Percentiles rank a stretch among this genome's conserved stretches.
Conservation (phyloP, 2,113 vertebrate species). For the Talpa occidentalis region DNA sequence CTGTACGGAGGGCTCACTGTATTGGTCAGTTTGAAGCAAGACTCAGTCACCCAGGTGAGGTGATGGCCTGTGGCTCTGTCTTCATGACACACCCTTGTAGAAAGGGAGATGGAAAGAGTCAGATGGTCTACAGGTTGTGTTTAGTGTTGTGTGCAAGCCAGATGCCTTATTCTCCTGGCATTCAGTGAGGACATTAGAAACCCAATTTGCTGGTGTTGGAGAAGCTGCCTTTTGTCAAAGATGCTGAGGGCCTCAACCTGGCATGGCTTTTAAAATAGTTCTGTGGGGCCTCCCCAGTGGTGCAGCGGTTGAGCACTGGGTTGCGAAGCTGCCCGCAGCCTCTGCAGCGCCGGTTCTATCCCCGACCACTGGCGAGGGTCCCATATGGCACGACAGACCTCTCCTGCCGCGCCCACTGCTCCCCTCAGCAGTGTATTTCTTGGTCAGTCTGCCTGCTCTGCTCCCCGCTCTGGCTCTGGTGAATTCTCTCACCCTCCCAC, state of each 20-base stretch:
- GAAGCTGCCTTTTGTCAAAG: slow-evolving; percentile 48
- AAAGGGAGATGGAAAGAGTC: not conserved
- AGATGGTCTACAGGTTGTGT: not conserved
- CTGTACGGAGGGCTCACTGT: not conserved
- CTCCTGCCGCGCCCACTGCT: no score
- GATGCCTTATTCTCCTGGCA: not conserved
- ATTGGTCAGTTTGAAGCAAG: not conserved
- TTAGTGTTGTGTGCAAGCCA: not conserved
- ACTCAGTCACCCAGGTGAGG: not conserved
- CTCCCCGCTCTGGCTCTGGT: no score
- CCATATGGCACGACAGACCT: no score
- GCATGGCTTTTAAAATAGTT: slow-evolving; percentile 41
- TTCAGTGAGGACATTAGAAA: not conserved
- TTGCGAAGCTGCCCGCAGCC: no score
- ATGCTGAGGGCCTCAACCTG: slow-evolving; percentile 22
- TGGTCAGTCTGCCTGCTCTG: no score
- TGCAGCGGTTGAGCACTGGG: no score
- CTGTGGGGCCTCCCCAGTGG: no score
- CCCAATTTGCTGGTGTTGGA: not conserved
- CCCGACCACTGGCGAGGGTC: no score
- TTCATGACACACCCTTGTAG: not conserved
- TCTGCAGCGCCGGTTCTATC: no score
- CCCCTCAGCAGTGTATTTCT: no score
- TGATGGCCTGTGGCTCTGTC: fast-evolving
- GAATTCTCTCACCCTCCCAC: no score